Conservation (phyloP, 2,797 vertebrate genomes). For the Eremophila alpestris region DNA sequence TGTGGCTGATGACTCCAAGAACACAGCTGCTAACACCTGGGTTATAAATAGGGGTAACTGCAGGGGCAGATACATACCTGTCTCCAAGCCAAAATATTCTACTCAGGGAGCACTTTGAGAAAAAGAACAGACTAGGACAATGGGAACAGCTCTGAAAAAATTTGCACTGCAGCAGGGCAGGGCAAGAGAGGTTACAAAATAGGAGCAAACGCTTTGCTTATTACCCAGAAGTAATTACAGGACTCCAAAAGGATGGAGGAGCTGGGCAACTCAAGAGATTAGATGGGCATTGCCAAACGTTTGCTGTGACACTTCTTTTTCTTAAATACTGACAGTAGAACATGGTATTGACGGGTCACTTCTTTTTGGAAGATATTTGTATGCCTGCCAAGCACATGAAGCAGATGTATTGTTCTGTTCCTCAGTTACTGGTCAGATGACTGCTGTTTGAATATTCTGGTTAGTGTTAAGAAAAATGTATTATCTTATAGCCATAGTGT, state of each 20-base stretch:
- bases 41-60: slow-evolving; percentile 30
- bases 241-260: not conserved
- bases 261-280: not conserved
- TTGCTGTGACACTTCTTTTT: not conserved
- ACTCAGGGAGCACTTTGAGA: not conserved
- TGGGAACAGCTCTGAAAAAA: not conserved
- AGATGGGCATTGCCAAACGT: accelerated
- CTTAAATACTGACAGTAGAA: not conserved
- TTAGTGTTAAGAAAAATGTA: not conserved
- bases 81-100: not conserved
- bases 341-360: not conserved
- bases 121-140: not conserved
- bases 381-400: not conserved
- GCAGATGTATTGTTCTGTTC: not conserved
- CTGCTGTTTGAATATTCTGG: not conserved
- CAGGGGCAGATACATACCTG: not conserved
- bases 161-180: not conserved
- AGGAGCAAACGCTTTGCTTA: not conserved
- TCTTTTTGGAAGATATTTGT: not conserved
- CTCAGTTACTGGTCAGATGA: not conserved
- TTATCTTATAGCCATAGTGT: not conserved
- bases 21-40: slow-evolving; percentile 30
- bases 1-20: slow-evolving; percentile 29
- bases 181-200: not conserved
- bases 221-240: not conserved